These are phyloP conservation scores for Battus philenor DNA, from an alignment of 1,140 invertebrate species.

Conservation along the genomic window DNA sequence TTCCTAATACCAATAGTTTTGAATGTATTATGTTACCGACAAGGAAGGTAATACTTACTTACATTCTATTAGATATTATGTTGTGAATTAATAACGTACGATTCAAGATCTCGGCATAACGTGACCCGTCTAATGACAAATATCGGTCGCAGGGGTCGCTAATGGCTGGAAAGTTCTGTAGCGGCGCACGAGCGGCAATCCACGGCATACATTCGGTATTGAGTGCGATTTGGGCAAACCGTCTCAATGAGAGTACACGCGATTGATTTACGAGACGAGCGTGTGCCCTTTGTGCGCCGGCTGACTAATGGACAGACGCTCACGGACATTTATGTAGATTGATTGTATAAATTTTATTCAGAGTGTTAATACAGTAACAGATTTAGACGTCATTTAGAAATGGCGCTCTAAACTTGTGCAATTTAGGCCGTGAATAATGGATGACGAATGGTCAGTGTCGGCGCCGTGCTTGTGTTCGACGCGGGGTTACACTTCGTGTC, in stretches of 20 bases:
- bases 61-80: too few relatives aligned
- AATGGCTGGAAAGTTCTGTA: slow-evolving; percentile 53
- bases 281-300: slow-evolving; percentile 71
- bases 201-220: slow-evolving; percentile 42
- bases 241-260: slow-evolving; percentile 63
- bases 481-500: slow-evolving; percentile 46
- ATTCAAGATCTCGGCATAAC: slow-evolving; percentile 27
- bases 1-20: too few relatives aligned
- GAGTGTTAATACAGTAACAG: slow-evolving; percentile 76
- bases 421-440: slow-evolving; percentile 75
- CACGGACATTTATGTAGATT: slow-evolving; percentile 76
- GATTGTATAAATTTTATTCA: slow-evolving; percentile 76
- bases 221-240: slow-evolving; percentile 65
- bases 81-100: neutral
- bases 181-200: slow-evolving; percentile 21
- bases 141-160: slow-evolving; percentile 44
- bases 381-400: slow-evolving; percentile 76
- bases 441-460: slow-evolving; percentile 69
- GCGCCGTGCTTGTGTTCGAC: slow-evolving; percentile 52
- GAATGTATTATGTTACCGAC: too few relatives aligned
- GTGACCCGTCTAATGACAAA: slow-evolving; percentile 42
- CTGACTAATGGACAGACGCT: slow-evolving; percentile 74
- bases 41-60: too few relatives aligned
- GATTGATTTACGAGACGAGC: slow-evolving; percentile 73
- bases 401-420: slow-evolving; percentile 74